A percentile compares a stretch with the other conserved stretches of the same genome.
phyloP scores from a whole-genome alignment of 2,888 invertebrate genomes.

The Xestia c-nigrum region DNA sequence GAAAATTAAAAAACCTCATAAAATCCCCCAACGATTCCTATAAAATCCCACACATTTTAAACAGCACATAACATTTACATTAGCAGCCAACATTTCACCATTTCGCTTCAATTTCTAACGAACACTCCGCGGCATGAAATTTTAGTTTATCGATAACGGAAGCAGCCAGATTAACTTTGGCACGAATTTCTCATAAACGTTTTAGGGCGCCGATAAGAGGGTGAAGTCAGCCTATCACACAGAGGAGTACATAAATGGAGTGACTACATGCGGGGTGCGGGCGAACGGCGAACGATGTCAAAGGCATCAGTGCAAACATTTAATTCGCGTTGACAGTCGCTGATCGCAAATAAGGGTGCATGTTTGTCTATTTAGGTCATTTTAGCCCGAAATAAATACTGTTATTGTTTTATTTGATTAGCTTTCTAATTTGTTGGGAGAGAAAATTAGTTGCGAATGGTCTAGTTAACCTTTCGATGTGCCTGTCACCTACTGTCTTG shows the following conservation, averaged over 20 bases:
- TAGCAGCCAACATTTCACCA: constrained; percentile 46
- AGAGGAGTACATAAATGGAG: constrained; percentile 51
- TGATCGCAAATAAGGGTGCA: constrained; percentile 1
- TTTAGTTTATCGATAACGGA: constrained; percentile 87
- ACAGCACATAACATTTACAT: constrained; percentile 45
- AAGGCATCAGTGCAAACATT: constrained; percentile 18
- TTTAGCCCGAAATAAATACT: too few species aligned
- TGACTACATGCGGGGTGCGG: constrained; percentile 44
- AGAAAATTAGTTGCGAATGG: neutral
- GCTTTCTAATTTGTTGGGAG: neutral
- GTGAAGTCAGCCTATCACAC: constrained; percentile 41
- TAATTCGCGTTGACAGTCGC: neutral
- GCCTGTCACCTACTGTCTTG: neutral
- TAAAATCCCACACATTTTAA: constrained; percentile 31
- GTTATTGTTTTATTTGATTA: neutral
- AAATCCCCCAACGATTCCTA: neutral
- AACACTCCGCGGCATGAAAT: constrained; percentile 75
- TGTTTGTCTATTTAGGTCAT: neutral
- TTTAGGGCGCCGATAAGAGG: constrained; percentile 83
- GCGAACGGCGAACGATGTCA: constrained; percentile 21
- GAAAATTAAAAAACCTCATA: neutral
- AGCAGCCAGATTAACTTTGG: constrained; percentile 84
- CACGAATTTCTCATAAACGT: constrained; percentile 87
- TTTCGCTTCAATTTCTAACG: constrained; percentile 68
- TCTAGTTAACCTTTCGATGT: neutral